Evolutionary conservation across 2,888 invertebrate genomes (phyloP).

Genomic region (Epicampocera succincta): DNA sequence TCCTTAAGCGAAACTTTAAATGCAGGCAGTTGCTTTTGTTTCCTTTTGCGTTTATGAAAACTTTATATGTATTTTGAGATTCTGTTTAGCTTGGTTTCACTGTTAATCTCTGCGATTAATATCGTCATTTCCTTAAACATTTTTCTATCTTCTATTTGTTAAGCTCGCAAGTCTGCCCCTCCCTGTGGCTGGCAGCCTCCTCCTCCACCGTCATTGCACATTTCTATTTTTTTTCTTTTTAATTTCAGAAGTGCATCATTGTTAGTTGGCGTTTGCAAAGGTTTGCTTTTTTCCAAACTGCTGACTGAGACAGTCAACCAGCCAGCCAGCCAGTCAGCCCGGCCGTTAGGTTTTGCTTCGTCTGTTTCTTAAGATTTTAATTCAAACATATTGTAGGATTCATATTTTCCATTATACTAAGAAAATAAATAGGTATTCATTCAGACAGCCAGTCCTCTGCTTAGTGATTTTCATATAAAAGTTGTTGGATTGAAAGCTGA

Average conservation of each 20-base stretch:
- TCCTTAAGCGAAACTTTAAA: neutral
- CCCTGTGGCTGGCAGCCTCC: neutral
- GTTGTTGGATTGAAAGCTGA: slow-evolving; percentile 33
- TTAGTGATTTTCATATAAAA: slow-evolving; percentile 50
- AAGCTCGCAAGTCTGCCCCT: slow-evolving; percentile 8
- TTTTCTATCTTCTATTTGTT: slow-evolving; percentile 29
- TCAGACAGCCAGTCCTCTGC: slow-evolving; percentile 47
- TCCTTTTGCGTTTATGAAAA: no score
- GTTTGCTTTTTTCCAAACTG: slow-evolving; percentile 46
- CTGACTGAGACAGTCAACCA: slow-evolving; percentile 55
- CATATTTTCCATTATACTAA: slow-evolving; percentile 36
- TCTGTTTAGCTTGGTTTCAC: neutral
- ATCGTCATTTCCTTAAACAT: slow-evolving; percentile 41
- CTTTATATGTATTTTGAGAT: no score
- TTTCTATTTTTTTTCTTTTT: slow-evolving; percentile 11
- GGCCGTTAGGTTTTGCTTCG: slow-evolving; percentile 9
- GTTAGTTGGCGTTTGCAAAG: slow-evolving; percentile 47
- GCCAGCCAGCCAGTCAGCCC: neutral
- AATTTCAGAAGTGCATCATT: slow-evolving; percentile 39
- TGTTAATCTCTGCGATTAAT: slow-evolving; percentile 25
- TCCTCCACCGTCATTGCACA: neutral
- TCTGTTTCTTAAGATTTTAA: slow-evolving; percentile 27
- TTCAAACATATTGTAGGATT: slow-evolving; percentile 40
- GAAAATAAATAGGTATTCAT: slow-evolving; percentile 37
- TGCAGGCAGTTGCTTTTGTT: neutral